Percentiles rank a stretch among this genome's conserved stretches.
Conservation (phyloP, 2,888 invertebrate species). For the Pseudococcus longispinus region DNA sequence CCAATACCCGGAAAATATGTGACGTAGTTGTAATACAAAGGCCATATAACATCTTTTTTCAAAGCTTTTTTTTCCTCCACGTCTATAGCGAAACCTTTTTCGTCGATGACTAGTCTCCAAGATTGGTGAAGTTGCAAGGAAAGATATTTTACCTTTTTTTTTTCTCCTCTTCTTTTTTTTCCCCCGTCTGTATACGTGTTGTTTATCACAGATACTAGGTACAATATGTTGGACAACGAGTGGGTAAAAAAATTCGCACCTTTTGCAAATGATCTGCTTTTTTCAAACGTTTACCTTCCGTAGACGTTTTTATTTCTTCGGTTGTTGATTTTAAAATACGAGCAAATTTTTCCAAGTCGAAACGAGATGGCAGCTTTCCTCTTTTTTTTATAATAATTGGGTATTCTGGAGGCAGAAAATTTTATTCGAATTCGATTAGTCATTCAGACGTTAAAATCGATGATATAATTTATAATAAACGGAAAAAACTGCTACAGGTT, state of each 20-base stretch:
- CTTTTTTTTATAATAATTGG: not conserved
- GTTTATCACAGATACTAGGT: not conserved
- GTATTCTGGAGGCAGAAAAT: not conserved
- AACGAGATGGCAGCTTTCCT: not conserved
- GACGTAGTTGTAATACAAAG: conserved; percentile 34
- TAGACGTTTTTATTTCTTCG: not conserved
- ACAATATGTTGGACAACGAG: not conserved
- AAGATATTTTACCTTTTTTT: not conserved
- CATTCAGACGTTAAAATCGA: not conserved
- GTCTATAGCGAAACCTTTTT: not conserved
- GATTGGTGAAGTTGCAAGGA: not conserved
- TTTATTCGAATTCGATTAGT: not conserved
- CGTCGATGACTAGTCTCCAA: conserved; percentile 5
- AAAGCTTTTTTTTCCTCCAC: not conserved
- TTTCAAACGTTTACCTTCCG: not conserved
- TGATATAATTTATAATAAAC: not conserved
- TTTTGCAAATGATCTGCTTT: conserved; percentile 3
- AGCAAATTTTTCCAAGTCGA: not conserved
- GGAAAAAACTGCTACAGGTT: not conserved
- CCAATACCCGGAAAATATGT: conserved; percentile 41
- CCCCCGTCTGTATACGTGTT: not conserved
- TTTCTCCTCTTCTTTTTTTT: not conserved
- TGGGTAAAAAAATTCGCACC: not conserved
- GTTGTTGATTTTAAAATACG: not conserved
- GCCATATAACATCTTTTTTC: conserved; percentile 40